Evolutionary conservation across 2,797 vertebrate species (phyloP).

Genomic region (Nannoperca obscura): DNA sequence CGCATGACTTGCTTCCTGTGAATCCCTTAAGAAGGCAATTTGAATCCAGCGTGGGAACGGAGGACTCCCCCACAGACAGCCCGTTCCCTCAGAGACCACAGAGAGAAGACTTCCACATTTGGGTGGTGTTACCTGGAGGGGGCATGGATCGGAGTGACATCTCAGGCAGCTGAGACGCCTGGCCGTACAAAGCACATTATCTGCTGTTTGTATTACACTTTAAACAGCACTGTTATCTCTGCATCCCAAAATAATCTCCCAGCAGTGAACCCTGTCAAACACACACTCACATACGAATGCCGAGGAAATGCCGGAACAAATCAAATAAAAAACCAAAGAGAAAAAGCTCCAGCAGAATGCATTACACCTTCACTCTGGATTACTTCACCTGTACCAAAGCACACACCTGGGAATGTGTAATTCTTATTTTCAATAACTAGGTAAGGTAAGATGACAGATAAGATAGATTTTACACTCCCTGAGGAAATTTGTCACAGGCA

Average conservation of each 20-base stretch:
- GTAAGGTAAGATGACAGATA: conserved; percentile 60
- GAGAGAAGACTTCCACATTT: too few species aligned
- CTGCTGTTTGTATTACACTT: not conserved
- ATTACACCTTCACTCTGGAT: conserved; percentile 45
- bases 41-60: too few species aligned
- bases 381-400: conserved; percentile 58
- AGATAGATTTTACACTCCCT: conserved; percentile 62
- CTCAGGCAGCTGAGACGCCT: too few species aligned
- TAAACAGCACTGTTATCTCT: not conserved
- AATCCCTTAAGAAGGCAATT: too few species aligned
- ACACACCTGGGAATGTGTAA: conserved; percentile 54
- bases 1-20: too few species aligned
- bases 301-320: not conserved
- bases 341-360: conserved; percentile 5
- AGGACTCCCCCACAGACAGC: too few species aligned
- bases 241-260: conserved; percentile 11
- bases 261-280: conserved; percentile 20
- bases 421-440: conserved; percentile 64
- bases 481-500: conserved; percentile 65
- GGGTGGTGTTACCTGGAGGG: not conserved
- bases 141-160: not conserved
- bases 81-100: too few species aligned
- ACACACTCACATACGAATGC: not conserved
- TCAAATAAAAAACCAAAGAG: not conserved
- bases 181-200: not conserved